Evolutionary conservation across 53 echinoderm and acorn worm species (phyloP), one percentile per base, ranked within the genome.

Genomic region (Hippasteria phrygiana): DNA sequence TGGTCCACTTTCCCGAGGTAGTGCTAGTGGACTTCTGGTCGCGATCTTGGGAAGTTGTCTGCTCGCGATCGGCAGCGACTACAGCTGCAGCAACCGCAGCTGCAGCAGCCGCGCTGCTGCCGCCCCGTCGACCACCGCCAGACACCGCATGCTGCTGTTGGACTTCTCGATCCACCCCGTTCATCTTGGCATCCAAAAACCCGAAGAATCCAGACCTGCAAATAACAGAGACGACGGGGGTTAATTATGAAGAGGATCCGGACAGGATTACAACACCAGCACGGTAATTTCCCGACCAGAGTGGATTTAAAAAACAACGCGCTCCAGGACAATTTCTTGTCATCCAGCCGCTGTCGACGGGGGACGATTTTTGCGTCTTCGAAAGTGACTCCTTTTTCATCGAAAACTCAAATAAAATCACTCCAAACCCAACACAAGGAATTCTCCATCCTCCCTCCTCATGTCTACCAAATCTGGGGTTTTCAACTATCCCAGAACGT

Each of bases 1-100:
- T 70, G 38, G 75, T 90, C 91, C 93, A 90, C 93, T 95, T 95
- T 46, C 92, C 92, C 59, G 92, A n/a, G n/a, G n/a, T n/a, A n/a
- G n/a, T 78, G 16, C 83, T 79, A 16, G 80, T 83, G 28, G 91
- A 35, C 66, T 91, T 85, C 16, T 90, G 54, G 27, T 83, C 79
- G 59, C 79, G 59, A 79, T 79, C 79, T 79, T 40, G 79, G 56
- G 79, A 79, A 62, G 55, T 83, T 17, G 43, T 40, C 48, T 75
- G 75, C 32, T 75, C 48, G 2, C 47, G 74, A 3, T 74, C 66
- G 13, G 83, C 51, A 38, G 38, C 85, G 13, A 48, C 85, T 16
- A 69, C 85, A 36, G 50, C 85, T 2, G 71, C 85, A 33, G 85
- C 71, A 2, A 31, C 85, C 9, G 83, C 83, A 28, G 55, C 77